Evolutionary conservation across 2,113 vertebrate genomes (phyloP).

Genomic region (Anthoscopus minutus): DNA sequence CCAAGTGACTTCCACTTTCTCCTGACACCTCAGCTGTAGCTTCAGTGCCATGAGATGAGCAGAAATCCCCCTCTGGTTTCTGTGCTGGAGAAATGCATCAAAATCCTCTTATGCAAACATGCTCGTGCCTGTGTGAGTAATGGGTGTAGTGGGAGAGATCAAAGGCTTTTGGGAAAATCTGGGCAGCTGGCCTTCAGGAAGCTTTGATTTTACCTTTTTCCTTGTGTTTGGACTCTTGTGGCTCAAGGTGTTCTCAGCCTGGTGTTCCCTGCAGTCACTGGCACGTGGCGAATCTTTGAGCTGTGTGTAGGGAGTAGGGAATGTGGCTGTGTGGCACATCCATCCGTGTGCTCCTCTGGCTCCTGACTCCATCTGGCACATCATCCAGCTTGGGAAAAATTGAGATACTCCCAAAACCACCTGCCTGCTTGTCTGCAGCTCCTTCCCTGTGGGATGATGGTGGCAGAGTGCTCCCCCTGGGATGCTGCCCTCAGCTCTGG

Average conservation of each 20-base stretch:
- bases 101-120: not conserved
- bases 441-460: not conserved
- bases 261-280: not conserved
- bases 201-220: not conserved
- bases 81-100: fast-evolving
- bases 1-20: not conserved
- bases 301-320: not conserved
- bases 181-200: not conserved
- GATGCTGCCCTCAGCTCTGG: not conserved
- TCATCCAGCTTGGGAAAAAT: not conserved
- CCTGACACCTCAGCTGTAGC: not conserved
- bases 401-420: fast-evolving
- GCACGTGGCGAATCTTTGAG: not conserved
- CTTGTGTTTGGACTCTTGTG: not conserved
- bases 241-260: not conserved
- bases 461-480: not conserved
- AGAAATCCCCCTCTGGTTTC: not conserved
- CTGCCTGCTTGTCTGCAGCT: not conserved
- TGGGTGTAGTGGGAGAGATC: not conserved
- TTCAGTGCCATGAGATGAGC: not conserved
- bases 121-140: fast-evolving
- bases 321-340: not conserved
- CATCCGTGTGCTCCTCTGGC: not conserved
- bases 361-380: not conserved
- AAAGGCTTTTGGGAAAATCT: not conserved